Conservation (phyloP, 1,140 invertebrate genomes). For the Apolygus lucorum region DNA sequence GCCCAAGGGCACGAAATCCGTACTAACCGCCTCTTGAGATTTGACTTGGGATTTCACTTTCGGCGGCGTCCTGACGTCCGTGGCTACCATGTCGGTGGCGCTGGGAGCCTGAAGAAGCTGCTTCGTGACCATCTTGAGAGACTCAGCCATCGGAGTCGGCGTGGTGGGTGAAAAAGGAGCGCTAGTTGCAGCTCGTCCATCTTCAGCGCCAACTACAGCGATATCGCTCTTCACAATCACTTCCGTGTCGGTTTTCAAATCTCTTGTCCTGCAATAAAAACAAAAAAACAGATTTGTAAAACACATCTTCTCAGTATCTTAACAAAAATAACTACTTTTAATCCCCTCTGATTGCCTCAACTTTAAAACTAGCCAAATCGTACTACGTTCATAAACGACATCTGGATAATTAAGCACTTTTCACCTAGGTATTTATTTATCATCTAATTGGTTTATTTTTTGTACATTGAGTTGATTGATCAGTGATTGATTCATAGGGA, state of each 20-base stretch:
- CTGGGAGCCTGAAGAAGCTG: conserved; percentile 40
- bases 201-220: conserved; percentile 37
- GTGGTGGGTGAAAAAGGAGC: conserved; percentile 25
- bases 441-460: no score
- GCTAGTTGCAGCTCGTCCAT: conserved; percentile 23
- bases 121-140: conserved; percentile 47
- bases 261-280: conserved; percentile 28
- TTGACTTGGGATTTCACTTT: conserved; percentile 42
- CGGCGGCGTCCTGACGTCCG: conserved; percentile 51
- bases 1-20: conserved; percentile 25
- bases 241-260: conserved; percentile 30
- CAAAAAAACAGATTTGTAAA: conserved; percentile 9
- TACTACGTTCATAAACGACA: no score
- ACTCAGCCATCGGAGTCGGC: conserved; percentile 41
- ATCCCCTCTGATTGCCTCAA: no score
- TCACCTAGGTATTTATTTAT: no score
- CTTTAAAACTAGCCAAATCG: no score
- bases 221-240: conserved; percentile 24
- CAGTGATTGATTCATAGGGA: no score
- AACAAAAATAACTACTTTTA: background rate
- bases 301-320: background rate
- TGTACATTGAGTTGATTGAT: no score
- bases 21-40: conserved; percentile 18
- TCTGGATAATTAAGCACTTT: no score
- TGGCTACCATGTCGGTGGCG: conserved; percentile 39